Conservation (phyloP, 2,797 vertebrate species). For the Hydrophis major region DNA sequence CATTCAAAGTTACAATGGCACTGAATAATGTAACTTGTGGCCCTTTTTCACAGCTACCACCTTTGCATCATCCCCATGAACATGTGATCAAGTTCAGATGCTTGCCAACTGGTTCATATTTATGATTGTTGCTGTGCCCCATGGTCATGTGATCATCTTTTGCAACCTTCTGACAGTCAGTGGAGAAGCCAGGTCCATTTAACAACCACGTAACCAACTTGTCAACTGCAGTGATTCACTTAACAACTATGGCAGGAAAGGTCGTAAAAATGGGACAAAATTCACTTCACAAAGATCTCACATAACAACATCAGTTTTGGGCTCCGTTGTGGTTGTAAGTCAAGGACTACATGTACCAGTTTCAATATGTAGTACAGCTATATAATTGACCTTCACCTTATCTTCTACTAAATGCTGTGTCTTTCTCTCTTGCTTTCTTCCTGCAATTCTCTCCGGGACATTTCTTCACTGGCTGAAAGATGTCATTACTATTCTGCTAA, state of each 20-base stretch:
- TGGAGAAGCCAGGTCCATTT: background rate
- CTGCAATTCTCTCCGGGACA: background rate
- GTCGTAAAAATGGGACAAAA: background rate
- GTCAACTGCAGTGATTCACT: background rate
- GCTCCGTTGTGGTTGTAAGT: background rate
- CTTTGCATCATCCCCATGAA: too few species aligned
- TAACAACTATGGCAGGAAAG: background rate
- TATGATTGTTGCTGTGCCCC: too few species aligned
- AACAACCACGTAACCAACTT: background rate
- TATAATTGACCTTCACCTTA: background rate
- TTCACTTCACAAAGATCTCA: background rate
- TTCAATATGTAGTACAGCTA: background rate
- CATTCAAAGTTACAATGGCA: too few species aligned
- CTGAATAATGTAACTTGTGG: too few species aligned
- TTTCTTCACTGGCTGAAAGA: background rate
- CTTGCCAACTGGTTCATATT: too few species aligned
- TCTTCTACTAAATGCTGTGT: background rate
- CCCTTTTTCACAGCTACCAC: too few species aligned
- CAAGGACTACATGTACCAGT: background rate
- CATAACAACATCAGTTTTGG: background rate
- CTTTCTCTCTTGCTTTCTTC: background rate
- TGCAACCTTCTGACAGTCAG: too few species aligned
- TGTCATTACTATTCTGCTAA: background rate
- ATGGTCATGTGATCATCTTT: too few species aligned
- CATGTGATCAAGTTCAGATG: too few species aligned